phyloP scores from a whole-genome alignment of 2,888 invertebrate species.

The Byasa hedistus region DNA sequence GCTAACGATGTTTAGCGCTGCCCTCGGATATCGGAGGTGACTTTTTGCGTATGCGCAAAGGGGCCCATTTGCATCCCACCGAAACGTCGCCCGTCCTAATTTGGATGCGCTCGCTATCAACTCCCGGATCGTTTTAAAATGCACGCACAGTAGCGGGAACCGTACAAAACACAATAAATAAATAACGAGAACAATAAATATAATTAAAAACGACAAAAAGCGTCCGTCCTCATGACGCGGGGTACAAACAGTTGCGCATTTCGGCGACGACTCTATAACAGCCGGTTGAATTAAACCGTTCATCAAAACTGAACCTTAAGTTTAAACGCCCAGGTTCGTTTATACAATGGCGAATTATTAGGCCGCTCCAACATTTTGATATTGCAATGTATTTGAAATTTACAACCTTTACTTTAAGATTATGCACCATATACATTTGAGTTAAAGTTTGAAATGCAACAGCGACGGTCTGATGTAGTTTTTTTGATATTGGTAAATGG shows the following conservation, averaged over 20 bases:
- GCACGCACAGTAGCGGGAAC: slow-evolving; percentile 73
- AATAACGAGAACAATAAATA: slow-evolving; percentile 78
- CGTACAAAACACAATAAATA: slow-evolving; percentile 72
- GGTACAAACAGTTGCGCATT: slow-evolving; percentile 65
- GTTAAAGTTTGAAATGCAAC: slow-evolving; percentile 54
- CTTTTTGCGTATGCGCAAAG: slow-evolving; percentile 66
- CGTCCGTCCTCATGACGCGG: slow-evolving; percentile 71
- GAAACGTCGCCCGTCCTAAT: slow-evolving; percentile 64
- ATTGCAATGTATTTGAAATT: slow-evolving; percentile 43
- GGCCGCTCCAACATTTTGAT: slow-evolving; percentile 70
- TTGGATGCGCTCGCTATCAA: slow-evolving; percentile 72
- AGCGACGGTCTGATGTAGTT: slow-evolving; percentile 40
- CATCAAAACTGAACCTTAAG: slow-evolving; percentile 37
- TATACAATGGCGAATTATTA: slow-evolving; percentile 40
- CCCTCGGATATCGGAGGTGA: slow-evolving; percentile 48
- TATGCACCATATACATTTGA: slow-evolving; percentile 59
- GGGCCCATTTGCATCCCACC: slow-evolving; percentile 61
- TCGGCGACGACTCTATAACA: slow-evolving; percentile 68
- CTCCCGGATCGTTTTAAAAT: slow-evolving; percentile 64
- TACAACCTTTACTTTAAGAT: slow-evolving; percentile 70
- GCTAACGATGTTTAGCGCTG: slow-evolving; percentile 67
- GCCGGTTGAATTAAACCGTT: slow-evolving; percentile 45
- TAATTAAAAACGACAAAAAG: slow-evolving; percentile 78
- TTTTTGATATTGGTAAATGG: slow-evolving; percentile 57
- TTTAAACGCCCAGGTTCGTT: slow-evolving; percentile 40